A percentile compares a stretch with the other conserved stretches of the same genome.
phyloP scores from a whole-genome alignment of 1,140 invertebrate genomes.

The Callitettix versicolor region DNA sequence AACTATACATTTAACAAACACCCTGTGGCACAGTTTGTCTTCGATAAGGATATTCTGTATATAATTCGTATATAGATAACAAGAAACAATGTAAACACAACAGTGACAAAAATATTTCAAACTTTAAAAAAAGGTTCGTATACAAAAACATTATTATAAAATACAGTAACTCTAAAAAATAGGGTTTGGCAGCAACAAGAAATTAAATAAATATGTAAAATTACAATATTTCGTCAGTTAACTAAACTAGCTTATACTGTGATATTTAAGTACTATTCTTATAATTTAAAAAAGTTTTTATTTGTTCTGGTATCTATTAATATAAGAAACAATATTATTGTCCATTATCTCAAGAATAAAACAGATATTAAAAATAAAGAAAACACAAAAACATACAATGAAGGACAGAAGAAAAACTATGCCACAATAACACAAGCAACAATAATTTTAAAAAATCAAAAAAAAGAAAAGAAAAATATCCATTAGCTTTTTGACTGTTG shows the following conservation, averaged over 20 bases:
- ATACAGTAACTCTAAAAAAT: too few species aligned
- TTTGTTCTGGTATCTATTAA: not conserved
- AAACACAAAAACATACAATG: not conserved
- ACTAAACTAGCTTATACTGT: too few species aligned
- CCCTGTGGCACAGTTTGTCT: conserved; percentile 11
- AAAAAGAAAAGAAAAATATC: not conserved
- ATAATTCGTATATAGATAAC: not conserved
- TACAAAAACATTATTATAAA: not conserved
- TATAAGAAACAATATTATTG: not conserved
- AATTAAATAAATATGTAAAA: too few species aligned
- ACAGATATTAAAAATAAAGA: not conserved
- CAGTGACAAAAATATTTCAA: not conserved
- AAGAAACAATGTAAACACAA: not conserved
- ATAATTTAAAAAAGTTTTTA: not conserved
- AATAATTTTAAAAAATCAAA: conserved; percentile 9
- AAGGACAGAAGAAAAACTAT: conserved; percentile 13
- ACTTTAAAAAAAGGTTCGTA: not conserved
- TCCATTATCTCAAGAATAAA: not conserved
- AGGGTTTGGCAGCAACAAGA: too few species aligned
- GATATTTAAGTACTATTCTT: not conserved
- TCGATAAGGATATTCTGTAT: not conserved
- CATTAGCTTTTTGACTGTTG: not conserved
- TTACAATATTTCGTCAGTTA: too few species aligned
- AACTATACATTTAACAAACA: conserved; percentile 3
- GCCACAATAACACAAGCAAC: conserved; percentile 3